Evolutionary conservation across 2,113 vertebrate genomes (phyloP).

Genomic region (Lipotes vexillifer): DNA sequence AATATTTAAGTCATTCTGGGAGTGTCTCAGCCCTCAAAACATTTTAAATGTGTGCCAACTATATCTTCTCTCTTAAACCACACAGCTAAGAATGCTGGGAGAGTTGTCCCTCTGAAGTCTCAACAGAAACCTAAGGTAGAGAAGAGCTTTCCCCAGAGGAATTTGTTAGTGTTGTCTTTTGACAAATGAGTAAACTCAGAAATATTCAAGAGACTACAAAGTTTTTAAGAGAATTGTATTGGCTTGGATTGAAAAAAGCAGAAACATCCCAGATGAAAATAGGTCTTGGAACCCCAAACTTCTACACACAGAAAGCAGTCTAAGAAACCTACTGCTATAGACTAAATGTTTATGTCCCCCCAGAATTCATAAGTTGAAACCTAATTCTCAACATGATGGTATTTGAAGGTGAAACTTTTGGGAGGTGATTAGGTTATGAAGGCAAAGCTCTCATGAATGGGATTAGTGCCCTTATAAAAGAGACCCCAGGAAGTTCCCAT

Average conservation of each 20-base stretch:
- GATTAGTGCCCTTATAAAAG: neutral
- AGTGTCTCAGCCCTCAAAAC: neutral
- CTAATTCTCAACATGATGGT: neutral
- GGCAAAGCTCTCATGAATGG: neutral
- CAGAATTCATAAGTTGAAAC: neutral
- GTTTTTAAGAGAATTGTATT: neutral
- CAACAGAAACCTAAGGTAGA: neutral
- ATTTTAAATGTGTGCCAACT: neutral
- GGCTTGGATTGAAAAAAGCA: neutral
- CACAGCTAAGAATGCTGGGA: neutral
- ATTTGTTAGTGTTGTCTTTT: neutral
- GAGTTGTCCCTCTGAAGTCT: neutral
- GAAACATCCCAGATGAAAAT: neutral
- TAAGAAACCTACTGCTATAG: neutral
- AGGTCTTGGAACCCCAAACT: neutral
- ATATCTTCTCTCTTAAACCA: neutral
- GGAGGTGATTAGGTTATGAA: neutral
- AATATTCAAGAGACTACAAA: neutral
- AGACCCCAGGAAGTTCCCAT: neutral
- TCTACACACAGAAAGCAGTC: neutral
- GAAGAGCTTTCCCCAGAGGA: neutral
- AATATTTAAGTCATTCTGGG: neutral
- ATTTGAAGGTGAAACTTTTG: neutral
- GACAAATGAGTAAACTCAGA: neutral
- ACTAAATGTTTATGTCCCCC: neutral